Evolutionary conservation across 2,888 invertebrate genomes (phyloP).

Genomic region (Protonemura montana): DNA sequence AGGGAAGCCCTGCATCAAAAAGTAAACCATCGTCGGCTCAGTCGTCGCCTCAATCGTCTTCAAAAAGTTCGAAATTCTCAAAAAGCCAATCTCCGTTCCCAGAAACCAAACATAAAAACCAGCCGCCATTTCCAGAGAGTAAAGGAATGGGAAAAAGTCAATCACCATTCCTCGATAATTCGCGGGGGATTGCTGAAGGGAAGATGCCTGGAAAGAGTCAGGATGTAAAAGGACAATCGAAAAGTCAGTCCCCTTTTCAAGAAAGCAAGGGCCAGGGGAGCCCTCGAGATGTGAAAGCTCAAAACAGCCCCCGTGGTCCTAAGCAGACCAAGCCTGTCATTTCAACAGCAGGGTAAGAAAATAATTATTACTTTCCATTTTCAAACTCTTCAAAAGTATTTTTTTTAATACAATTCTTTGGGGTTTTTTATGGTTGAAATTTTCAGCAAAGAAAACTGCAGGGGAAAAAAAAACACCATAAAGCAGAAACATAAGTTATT

Average conservation of each 20-base stretch:
- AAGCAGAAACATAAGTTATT: neutral
- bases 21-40: neutral
- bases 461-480: neutral
- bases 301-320: conserved; percentile 15
- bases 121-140: neutral
- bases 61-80: neutral
- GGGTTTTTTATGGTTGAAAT: too few relatives aligned
- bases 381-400: neutral
- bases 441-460: too few relatives aligned
- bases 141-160: neutral
- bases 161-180: neutral
- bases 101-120: neutral
- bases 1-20: conserved; percentile 53
- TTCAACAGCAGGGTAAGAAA: conserved; percentile 2
- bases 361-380: too few relatives aligned
- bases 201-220: neutral
- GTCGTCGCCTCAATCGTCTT: conserved; percentile 2
- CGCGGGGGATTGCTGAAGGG: neutral
- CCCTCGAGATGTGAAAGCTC: conserved; percentile 23
- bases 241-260: conserved; percentile 77
- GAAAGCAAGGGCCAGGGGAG: conserved; percentile 72
- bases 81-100: neutral
- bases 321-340: neutral
- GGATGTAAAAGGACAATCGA: neutral
- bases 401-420: too few relatives aligned